phyloP scores from a whole-genome alignment of 2,888 invertebrate genomes.

The Tubulanus polymorphus region DNA sequence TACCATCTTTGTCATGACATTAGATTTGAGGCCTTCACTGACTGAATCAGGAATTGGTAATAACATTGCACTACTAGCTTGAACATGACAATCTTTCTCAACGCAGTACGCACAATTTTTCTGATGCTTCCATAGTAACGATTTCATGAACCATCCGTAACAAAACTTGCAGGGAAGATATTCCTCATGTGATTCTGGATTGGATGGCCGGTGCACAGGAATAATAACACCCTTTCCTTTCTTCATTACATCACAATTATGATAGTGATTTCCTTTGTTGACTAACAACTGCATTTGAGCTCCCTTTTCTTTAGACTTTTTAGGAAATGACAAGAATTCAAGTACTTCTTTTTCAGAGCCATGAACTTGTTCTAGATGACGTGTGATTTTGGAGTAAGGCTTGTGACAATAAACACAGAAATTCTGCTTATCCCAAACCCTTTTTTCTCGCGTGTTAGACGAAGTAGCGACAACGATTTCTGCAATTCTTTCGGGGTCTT shows the following conservation, averaged over 20 bases:
- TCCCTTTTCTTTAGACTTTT: neutral
- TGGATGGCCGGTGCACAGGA: neutral
- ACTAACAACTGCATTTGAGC: neutral
- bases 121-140: neutral
- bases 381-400: neutral
- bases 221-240: neutral
- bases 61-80: neutral
- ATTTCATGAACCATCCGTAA: neutral
- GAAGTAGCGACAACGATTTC: too few species aligned
- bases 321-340: neutral
- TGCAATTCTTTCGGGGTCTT: too few species aligned
- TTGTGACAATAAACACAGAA: neutral
- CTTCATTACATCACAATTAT: constrained; percentile 2
- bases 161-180: neutral
- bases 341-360: neutral
- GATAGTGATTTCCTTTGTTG: constrained; percentile 4
- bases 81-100: neutral
- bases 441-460: too few species aligned
- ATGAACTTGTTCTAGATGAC: neutral
- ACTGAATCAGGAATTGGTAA: neutral
- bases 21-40: neutral
- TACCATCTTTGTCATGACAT: neutral
- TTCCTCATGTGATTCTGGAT: neutral
- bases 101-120: neutral
- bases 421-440: neutral